phyloP scores from a whole-genome alignment of 2,113 vertebrate genomes.

The Nothobranchius kuhntae region DNA sequence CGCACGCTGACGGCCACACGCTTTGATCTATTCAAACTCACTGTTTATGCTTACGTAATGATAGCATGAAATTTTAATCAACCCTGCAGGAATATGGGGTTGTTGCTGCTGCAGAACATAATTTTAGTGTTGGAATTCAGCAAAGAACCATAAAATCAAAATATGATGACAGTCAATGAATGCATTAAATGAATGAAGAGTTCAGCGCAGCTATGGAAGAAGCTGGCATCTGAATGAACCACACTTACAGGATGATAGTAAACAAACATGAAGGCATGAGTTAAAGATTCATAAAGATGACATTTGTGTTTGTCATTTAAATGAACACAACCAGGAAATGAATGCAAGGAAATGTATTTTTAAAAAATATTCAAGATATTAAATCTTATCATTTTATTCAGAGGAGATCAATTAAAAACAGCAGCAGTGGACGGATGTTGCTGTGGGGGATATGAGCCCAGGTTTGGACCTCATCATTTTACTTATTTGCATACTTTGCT shows the following conservation, averaged over 20 bases:
- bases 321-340: background rate
- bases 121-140: slow-evolving; percentile 6
- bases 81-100: slow-evolving; percentile 16
- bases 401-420: slow-evolving; percentile 5
- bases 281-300: background rate
- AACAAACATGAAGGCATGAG: background rate
- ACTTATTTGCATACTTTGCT: slow-evolving; percentile 12
- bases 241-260: background rate
- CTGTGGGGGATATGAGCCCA: slow-evolving; percentile 16
- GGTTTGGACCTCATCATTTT: background rate
- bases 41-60: slow-evolving; percentile 39
- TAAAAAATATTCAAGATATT: too few relatives aligned
- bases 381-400: background rate
- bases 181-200: background rate
- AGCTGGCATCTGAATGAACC: slow-evolving; percentile 4
- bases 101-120: slow-evolving; percentile 8
- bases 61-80: slow-evolving; percentile 60
- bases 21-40: slow-evolving; percentile 30
- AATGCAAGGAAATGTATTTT: background rate
- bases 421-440: background rate
- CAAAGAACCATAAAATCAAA: slow-evolving; percentile 14
- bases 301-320: background rate
- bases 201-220: background rate
- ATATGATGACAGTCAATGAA: slow-evolving; percentile 11
- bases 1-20: slow-evolving; percentile 2